Conservation (phyloP, 1,140 invertebrate species). For the Drosophila fuyamai region DNA sequence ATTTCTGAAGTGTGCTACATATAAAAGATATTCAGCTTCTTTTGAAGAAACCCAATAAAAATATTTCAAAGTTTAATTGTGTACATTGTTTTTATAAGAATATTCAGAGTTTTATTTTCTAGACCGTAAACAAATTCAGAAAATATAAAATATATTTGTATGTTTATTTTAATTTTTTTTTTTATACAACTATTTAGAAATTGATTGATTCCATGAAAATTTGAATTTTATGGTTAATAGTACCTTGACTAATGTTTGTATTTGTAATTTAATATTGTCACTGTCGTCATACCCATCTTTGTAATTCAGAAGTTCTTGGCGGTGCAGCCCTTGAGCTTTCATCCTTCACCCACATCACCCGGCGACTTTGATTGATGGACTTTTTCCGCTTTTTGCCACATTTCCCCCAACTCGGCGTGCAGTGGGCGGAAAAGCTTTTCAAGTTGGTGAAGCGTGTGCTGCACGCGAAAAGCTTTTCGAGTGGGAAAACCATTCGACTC, state of each 20-base stretch:
- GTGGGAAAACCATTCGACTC: conserved; percentile 4
- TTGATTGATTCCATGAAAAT: too few species aligned
- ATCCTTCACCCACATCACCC: conserved; percentile 1
- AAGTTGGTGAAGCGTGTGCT: background rate
- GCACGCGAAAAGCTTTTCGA: conserved; percentile 26
- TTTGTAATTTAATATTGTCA: conserved; percentile 6
- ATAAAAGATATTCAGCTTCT: conserved; percentile 28
- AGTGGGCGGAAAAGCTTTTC: conserved; percentile 21
- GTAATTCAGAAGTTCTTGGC: background rate
- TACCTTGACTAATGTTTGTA: too few species aligned
- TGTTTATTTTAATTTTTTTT: background rate
- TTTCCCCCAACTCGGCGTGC: background rate
- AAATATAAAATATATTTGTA: background rate
- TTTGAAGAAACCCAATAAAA: conserved; percentile 39
- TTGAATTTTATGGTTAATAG: too few species aligned
- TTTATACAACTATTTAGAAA: background rate
- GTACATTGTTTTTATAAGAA: background rate
- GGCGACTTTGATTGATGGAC: conserved; percentile 32
- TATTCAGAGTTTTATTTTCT: too few species aligned
- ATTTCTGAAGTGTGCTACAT: conserved; percentile 15
- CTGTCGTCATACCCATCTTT: background rate
- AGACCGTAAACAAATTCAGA: background rate
- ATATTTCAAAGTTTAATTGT: background rate
- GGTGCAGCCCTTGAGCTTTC: conserved; percentile 19
- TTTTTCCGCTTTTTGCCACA: conserved; percentile 2